A percentile compares a stretch with the other conserved stretches of the same genome.
Evolutionary conservation across 2,113 vertebrate species (phyloP).

Genomic region (Gavia stellata): DNA sequence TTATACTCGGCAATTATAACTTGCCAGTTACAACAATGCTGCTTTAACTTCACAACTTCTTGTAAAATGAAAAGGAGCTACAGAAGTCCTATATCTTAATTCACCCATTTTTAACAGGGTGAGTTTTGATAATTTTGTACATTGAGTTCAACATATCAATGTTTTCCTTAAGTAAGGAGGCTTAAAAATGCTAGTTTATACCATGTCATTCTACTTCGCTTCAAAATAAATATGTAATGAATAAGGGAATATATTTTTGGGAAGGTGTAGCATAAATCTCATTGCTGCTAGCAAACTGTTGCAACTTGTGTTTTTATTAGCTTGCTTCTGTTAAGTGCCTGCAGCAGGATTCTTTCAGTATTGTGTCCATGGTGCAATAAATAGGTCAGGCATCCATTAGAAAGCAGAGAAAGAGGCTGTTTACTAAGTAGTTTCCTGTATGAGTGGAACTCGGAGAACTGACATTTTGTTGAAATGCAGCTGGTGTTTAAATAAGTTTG

Average conservation of each 20-base stretch:
- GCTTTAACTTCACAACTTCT: not conserved
- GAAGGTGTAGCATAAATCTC: constrained; percentile 1
- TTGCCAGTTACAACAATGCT: not conserved
- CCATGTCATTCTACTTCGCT: not conserved
- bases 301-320: constrained; percentile 47
- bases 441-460: constrained; percentile 56
- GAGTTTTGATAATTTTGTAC: not conserved
- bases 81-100: not conserved
- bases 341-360: constrained; percentile 58
- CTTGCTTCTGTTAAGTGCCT: constrained; percentile 56
- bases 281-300: not conserved
- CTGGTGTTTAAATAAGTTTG: constrained; percentile 68
- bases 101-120: not conserved
- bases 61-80: not conserved
- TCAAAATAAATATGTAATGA: not conserved
- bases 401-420: constrained; percentile 61
- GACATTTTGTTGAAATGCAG: constrained; percentile 63
- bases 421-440: constrained; percentile 67
- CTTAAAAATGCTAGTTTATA: not conserved
- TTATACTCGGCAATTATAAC: not conserved
- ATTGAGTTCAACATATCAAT: not conserved
- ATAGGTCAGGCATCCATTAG: constrained; percentile 72
- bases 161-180: not conserved
- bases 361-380: constrained; percentile 58
- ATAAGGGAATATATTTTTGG: not conserved